Percentiles rank a stretch among this genome's conserved stretches.
phyloP scores from a whole-genome alignment of 2,888 invertebrate species.

The Masnerella sp. region DNA sequence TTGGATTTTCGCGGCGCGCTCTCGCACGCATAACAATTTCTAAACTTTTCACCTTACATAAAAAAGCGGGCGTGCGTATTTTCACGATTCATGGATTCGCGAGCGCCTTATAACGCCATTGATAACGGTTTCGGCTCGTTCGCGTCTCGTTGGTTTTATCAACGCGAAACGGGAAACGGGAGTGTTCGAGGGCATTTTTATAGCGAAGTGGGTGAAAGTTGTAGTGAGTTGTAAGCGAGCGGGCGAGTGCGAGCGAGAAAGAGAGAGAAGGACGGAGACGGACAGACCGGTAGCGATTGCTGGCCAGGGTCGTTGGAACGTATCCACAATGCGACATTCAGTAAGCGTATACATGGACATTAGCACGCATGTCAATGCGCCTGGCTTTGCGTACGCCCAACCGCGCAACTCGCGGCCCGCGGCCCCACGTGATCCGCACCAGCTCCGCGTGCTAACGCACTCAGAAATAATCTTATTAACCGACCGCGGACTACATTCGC shows the following conservation, averaged over 20 bases:
- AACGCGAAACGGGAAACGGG: slow-evolving; percentile 56
- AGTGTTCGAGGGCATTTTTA: slow-evolving; percentile 58
- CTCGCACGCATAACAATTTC: slow-evolving; percentile 17
- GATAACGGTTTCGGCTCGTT: slow-evolving; percentile 46
- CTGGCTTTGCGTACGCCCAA: slow-evolving; percentile 43
- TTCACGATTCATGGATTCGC: slow-evolving; percentile 9
- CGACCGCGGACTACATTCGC: slow-evolving; percentile 30
- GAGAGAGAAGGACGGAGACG: slow-evolving; percentile 22
- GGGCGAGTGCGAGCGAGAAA: slow-evolving; percentile 5
- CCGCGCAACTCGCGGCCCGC: slow-evolving; percentile 39
- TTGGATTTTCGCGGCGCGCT: slow-evolving; percentile 11
- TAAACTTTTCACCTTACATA: slow-evolving; percentile 36
- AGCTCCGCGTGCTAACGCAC: slow-evolving; percentile 32
- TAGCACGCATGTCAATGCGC: slow-evolving; percentile 58
- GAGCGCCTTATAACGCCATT: slow-evolving; percentile 24
- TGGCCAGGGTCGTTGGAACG: slow-evolving; percentile 59
- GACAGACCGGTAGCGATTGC: slow-evolving; percentile 55
- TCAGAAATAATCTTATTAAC: slow-evolving; percentile 48
- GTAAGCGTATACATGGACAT: slow-evolving; percentile 50
- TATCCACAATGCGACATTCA: slow-evolving; percentile 57
- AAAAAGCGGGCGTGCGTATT: slow-evolving; percentile 9
- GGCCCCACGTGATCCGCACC: slow-evolving; percentile 40
- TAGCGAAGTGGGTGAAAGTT: slow-evolving; percentile 61
- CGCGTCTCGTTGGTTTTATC: slow-evolving; percentile 50
- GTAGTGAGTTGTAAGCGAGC: slow-evolving; percentile 24